Evolutionary conservation across 2,113 vertebrate genomes (phyloP), one percentile per base, ranked within the genome.

Genomic region (Petrocephalus microphthalmus): DNA sequence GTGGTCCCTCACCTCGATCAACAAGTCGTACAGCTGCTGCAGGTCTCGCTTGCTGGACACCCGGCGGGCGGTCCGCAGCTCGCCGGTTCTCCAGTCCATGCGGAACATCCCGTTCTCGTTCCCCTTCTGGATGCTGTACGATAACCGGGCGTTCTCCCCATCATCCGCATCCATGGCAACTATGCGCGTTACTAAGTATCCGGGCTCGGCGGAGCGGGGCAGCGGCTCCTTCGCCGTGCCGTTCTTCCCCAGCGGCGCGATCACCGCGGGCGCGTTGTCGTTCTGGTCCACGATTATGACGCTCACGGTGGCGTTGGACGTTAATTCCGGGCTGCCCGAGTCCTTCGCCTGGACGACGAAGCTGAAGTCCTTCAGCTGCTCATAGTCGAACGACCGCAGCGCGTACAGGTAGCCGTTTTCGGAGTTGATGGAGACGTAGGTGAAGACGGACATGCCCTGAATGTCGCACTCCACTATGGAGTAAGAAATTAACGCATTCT

Each of bases 381-480:
- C 98, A 19, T 99, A 99, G 91, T 99, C 98, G 67, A 99, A 99
- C 2, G 98, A 99, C 88, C 98, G 94, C 87, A 99, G 95, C 0
- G 98, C 98, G 54, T 99, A 99, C 88, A 99, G 94, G 89, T 98
- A 99, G 29, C 98, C 98, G 4, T 98, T 99, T 93, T 99, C 98
- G 0, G 98, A 96, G 92, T 99, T 99, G 94, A 99, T 98, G 87
- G 98, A 99, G 92, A 99, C 98, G 10, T 99, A 99, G n/a, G 98
- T 99, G 93, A 97, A 97, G 45, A 99, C 97, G 0, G 98, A 98
- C 98, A 99, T 99, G 91, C 97, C 97, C 94, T 98, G 97, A 90
- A 99, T 98, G 90, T 98, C 97, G 91, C 97, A 97, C 91, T 99
- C 98, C 85, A 98, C 91, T 91, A 99, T 99, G 89, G 97, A 96